These are phyloP conservation scores for Calcarius lapponicus DNA, from an alignment of 2,797 vertebrate species.

Conservation along the genomic window DNA sequence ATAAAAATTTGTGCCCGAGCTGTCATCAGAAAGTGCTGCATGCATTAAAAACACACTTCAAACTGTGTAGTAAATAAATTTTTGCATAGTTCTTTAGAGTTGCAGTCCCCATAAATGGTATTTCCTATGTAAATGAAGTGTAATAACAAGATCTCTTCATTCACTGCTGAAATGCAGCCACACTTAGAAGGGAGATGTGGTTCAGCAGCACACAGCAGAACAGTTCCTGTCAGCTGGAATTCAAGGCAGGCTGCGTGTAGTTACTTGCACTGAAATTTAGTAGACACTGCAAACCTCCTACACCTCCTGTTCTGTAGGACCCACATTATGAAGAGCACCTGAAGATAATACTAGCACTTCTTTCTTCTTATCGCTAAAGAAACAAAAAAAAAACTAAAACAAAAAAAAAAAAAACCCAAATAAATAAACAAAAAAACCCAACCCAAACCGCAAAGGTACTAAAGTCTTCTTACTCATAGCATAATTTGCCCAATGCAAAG, in stretches of 20 bases:
- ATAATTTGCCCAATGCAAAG: background rate
- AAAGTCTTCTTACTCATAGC: background rate
- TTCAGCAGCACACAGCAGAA: background rate
- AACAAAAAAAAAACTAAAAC: background rate
- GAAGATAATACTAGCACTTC: background rate
- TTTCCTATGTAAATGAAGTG: background rate
- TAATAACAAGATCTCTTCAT: background rate
- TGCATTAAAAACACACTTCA: background rate
- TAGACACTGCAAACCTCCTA: background rate
- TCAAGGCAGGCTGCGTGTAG: background rate
- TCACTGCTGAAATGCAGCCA: background rate
- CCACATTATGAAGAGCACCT: background rate
- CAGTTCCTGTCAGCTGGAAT: background rate
- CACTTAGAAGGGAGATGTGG: background rate
- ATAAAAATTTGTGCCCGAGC: background rate
- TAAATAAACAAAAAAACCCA: background rate
- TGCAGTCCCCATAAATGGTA: background rate
- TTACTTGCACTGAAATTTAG: background rate
- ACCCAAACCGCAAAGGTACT: background rate
- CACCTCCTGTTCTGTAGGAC: background rate
- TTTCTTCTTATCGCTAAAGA: background rate
- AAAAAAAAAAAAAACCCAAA: rapidly evolving
- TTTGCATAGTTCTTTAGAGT: background rate
- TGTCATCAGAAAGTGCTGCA: background rate
- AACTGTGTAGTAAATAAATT: background rate